phyloP scores from a whole-genome alignment of 2,888 invertebrate species.

The Cryptops parisi region DNA sequence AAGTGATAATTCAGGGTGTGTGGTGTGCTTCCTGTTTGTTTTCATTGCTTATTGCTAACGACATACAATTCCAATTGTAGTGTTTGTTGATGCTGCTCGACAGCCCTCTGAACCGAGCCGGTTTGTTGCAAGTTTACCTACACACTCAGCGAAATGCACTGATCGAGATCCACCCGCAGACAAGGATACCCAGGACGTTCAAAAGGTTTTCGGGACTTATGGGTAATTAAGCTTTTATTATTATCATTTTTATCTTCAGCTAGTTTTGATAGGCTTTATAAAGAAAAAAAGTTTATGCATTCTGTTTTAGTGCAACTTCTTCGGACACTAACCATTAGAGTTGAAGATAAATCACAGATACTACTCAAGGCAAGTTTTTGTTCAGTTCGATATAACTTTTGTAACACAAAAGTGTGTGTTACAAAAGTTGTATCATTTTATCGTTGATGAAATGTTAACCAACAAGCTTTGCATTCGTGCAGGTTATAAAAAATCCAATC shows the following conservation, averaged over 20 bases:
- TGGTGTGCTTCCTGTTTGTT: background rate
- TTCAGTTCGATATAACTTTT: too few species aligned
- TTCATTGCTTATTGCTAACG: too few species aligned
- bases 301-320: conserved; percentile 84
- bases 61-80: too few species aligned
- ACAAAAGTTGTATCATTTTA: too few species aligned
- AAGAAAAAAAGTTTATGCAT: too few species aligned
- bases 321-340: conserved; percentile 83
- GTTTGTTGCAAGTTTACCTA: conserved; percentile 60
- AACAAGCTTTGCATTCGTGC: background rate
- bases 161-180: conserved; percentile 39
- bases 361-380: conserved; percentile 68
- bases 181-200: conserved; percentile 41
- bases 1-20: background rate
- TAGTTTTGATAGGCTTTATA: too few species aligned
- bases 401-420: too few species aligned
- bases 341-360: conserved; percentile 75
- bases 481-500: conserved; percentile 82
- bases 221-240: too few species aligned
- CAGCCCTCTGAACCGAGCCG: conserved; percentile 91
- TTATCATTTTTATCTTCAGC: too few species aligned
- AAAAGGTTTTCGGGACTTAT: conserved; percentile 42
- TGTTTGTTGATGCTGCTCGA: conserved; percentile 95
- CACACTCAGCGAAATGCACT: conserved; percentile 36
- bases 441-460: too few species aligned